phyloP scores from a whole-genome alignment of 2,888 invertebrate species.

The Lasioglossum pauxillum region DNA sequence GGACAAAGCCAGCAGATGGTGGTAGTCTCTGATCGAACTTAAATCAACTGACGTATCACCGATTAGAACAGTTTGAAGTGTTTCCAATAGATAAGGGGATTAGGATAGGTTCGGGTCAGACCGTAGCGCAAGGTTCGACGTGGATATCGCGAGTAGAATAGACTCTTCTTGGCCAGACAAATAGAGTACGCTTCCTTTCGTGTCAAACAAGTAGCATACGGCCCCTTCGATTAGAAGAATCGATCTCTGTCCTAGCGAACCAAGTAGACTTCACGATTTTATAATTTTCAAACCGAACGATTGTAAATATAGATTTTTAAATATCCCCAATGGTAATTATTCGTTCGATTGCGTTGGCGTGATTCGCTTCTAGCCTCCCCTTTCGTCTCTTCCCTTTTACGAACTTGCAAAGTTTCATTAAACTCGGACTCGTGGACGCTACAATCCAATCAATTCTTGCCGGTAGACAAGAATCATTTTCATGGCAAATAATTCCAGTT shows the following conservation, averaged over 20 bases:
- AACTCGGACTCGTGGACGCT: conserved; percentile 2
- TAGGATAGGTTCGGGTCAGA: not conserved
- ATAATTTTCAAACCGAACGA: not conserved
- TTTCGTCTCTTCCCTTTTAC: not conserved
- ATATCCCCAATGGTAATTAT: not conserved
- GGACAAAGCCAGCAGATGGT: not conserved
- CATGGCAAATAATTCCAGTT: not conserved
- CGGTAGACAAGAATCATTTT: not conserved
- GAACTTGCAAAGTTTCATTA: conserved; percentile 13
- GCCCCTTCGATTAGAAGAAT: not conserved
- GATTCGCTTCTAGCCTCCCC: not conserved
- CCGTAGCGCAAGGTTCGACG: not conserved
- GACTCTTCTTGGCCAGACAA: not conserved
- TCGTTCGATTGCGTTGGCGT: not conserved
- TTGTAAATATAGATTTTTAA: conserved; percentile 10
- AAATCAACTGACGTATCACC: not conserved
- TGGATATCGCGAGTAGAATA: not conserved
- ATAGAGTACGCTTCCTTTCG: conserved; percentile 9
- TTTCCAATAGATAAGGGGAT: not conserved
- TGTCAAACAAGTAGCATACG: not conserved
- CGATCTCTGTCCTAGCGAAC: not conserved
- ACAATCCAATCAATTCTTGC: not conserved
- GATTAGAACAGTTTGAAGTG: not conserved
- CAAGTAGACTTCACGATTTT: not conserved
- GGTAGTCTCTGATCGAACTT: not conserved